Conservation (phyloP, 2,797 vertebrate genomes). For the Holocentrus rufus region DNA sequence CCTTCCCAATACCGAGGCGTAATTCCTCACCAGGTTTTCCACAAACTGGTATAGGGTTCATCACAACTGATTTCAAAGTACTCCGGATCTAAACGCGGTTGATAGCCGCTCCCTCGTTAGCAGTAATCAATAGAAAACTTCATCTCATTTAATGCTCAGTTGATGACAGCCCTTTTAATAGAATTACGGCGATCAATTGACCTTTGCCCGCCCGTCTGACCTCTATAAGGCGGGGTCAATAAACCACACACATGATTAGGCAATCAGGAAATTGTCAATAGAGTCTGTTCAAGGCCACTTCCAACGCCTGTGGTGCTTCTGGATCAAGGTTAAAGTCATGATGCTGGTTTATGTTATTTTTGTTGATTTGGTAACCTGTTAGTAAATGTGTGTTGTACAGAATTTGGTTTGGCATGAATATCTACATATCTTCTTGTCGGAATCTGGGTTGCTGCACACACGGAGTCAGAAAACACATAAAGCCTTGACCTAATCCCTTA, state of each 20-base stretch:
- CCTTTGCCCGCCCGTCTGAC: conserved; percentile 12
- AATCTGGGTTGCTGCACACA: background rate
- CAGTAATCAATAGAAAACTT: background rate
- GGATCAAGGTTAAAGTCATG: background rate
- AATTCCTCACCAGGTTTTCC: background rate
- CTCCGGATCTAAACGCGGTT: background rate
- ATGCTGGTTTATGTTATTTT: background rate
- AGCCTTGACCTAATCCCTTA: conserved; percentile 28
- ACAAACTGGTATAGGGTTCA: background rate
- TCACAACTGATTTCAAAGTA: background rate
- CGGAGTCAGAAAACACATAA: conserved; percentile 22
- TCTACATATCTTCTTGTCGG: too few species aligned
- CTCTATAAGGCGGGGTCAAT: background rate
- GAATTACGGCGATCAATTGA: conserved; percentile 11
- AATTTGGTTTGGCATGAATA: too few species aligned
- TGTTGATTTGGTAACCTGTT: too few species aligned
- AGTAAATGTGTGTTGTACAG: too few species aligned
- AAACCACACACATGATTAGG: conserved; percentile 10
- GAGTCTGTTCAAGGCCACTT: conserved; percentile 2
- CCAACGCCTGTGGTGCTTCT: background rate
- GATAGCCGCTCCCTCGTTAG: conserved; percentile 11
- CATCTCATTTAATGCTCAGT: conserved; percentile 4
- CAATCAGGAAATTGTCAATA: background rate
- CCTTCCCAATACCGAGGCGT: conserved; percentile 4
- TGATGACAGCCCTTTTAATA: conserved; percentile 10